A percentile compares a stretch with the other conserved stretches of the same genome.
Evolutionary conservation across 2,113 vertebrate species (phyloP).

Genomic region (Dicentrarchus labrax): DNA sequence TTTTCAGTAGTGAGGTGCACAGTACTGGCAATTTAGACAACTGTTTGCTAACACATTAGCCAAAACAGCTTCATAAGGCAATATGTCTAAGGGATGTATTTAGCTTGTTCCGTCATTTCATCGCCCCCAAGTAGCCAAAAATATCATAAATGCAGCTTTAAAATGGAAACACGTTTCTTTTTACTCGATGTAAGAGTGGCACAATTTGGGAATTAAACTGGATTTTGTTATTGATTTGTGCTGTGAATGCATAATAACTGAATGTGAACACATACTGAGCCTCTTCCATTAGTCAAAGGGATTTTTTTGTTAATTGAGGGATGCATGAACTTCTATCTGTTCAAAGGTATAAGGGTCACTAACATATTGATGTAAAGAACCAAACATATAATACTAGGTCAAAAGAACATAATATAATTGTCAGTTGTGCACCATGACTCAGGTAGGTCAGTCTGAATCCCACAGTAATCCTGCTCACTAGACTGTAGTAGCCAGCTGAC

Average conservation of each 20-base stretch:
- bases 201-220: not conserved
- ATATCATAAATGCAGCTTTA: not conserved
- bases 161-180: not conserved
- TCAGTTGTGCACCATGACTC: slow-evolving; percentile 22
- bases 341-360: not conserved
- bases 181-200: too few species aligned
- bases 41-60: not conserved
- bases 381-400: not conserved
- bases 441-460: slow-evolving; percentile 21
- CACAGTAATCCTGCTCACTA: slow-evolving; percentile 23
- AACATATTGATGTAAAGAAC: slow-evolving; percentile 1
- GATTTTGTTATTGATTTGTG: not conserved
- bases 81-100: not conserved
- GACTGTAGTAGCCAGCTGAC: slow-evolving; percentile 29
- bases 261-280: not conserved
- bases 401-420: not conserved
- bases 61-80: too few species aligned
- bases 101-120: not conserved
- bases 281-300: not conserved
- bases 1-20: too few species aligned
- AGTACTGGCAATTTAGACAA: too few species aligned
- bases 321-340: not conserved
- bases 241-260: not conserved
- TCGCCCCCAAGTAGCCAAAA: not conserved
- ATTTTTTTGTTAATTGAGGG: not conserved